Evolutionary conservation across 1,140 invertebrate genomes (phyloP).

Genomic region (Lasaia peninsularis): DNA sequence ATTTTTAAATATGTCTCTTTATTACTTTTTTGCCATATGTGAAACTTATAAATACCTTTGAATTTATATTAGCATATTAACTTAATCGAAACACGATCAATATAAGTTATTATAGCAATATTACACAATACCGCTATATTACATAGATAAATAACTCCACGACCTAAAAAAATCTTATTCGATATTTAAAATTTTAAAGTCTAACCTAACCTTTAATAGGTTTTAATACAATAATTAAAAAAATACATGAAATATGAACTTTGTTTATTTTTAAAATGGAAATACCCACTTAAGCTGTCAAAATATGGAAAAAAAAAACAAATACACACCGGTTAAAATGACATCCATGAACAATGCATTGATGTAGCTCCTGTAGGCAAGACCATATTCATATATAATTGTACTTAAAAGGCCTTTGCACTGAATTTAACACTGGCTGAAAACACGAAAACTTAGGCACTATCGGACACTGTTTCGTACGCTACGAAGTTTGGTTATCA

Average conservation of each 20-base stretch:
- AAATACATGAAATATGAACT: no score
- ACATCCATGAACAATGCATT: slow-evolving; percentile 76
- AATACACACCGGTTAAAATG: slow-evolving; percentile 72
- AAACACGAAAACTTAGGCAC: slow-evolving; percentile 34
- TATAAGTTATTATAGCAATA: no score
- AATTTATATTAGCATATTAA: background rate
- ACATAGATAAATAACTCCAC: no score
- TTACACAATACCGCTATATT: no score
- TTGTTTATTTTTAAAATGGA: slow-evolving; percentile 9
- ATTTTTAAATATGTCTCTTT: background rate
- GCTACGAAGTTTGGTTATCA: slow-evolving; percentile 41
- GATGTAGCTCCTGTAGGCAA: slow-evolving; percentile 65
- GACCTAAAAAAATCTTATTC: no score
- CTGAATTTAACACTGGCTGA: slow-evolving; percentile 41
- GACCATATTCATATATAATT: slow-evolving; percentile 61
- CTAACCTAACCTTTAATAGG: no score
- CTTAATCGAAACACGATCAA: background rate
- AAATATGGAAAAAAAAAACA: slow-evolving; percentile 30
- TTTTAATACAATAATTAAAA: no score
- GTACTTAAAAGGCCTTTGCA: slow-evolving; percentile 21
- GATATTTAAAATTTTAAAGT: no score
- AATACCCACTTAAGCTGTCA: slow-evolving; percentile 13
- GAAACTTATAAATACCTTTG: background rate
- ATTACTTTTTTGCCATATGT: background rate
- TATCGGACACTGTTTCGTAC: slow-evolving; percentile 27